Evolutionary conservation across 2,113 vertebrate genomes (phyloP).

Genomic region (cattle (Bos taurus)): DNA sequence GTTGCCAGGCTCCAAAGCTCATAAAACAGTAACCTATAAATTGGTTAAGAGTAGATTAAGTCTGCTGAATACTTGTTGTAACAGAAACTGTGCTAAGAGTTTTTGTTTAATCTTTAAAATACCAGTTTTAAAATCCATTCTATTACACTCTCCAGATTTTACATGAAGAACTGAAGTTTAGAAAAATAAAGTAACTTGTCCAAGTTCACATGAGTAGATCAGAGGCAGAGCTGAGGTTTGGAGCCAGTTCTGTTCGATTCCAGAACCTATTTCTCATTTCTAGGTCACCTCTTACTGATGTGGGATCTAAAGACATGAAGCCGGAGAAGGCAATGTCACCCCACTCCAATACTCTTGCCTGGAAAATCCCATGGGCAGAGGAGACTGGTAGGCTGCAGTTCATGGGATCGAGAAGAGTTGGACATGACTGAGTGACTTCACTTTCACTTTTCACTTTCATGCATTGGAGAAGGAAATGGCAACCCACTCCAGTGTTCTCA

Average conservation of each 20-base stretch:
- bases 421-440: too few species aligned
- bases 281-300: too few species aligned
- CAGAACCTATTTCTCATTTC: neutral
- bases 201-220: neutral
- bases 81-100: neutral
- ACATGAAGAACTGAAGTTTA: neutral
- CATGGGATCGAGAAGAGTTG: too few species aligned
- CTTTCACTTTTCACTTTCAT: too few species aligned
- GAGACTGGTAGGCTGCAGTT: too few species aligned
- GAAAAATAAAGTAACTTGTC: neutral
- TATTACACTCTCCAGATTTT: neutral
- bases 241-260: neutral
- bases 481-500: too few species aligned
- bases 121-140: neutral
- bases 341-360: too few species aligned
- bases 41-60: neutral
- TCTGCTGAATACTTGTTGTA: neutral
- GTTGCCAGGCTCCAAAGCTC: neutral
- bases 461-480: too few species aligned
- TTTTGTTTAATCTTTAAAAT: neutral
- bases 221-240: neutral
- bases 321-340: too few species aligned
- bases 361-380: too few species aligned
- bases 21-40: neutral
- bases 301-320: neutral